phyloP scores from a whole-genome alignment of 1,140 invertebrate species.

The Cyrtorhinus lividipennis region DNA sequence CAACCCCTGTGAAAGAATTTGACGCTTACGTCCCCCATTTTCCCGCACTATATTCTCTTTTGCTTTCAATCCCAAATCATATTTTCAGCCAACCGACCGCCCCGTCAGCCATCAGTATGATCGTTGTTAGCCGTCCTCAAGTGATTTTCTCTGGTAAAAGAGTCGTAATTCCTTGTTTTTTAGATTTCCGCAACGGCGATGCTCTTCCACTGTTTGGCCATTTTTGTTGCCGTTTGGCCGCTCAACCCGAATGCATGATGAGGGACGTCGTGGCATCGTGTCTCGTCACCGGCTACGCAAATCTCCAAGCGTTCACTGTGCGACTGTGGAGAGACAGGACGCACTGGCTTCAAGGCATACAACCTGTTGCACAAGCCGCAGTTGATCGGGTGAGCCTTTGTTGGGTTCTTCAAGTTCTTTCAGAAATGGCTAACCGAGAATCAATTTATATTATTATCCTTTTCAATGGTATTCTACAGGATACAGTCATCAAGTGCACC shows the following conservation, averaged over 20 bases:
- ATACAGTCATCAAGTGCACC: slow-evolving; percentile 30
- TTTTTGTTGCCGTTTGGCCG: slow-evolving; percentile 55
- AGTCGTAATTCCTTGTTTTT: too few species aligned
- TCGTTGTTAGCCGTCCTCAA: too few species aligned
- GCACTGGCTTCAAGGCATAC: slow-evolving; percentile 24
- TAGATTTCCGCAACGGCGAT: slow-evolving; percentile 36
- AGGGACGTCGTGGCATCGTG: slow-evolving; percentile 37
- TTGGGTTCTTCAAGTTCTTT: neutral
- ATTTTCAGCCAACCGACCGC: too few species aligned
- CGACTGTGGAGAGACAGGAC: slow-evolving; percentile 33
- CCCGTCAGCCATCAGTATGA: too few species aligned
- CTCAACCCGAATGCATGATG: slow-evolving; percentile 45
- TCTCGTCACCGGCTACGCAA: slow-evolving; percentile 30
- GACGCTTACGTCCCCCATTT: too few species aligned
- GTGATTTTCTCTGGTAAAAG: too few species aligned
- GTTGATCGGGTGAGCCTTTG: neutral
- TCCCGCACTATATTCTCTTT: too few species aligned
- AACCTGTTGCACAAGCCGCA: neutral
- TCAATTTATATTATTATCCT: too few species aligned
- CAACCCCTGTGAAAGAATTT: too few species aligned
- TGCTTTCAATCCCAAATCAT: too few species aligned
- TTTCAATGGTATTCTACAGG: too few species aligned
- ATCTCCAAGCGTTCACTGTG: slow-evolving; percentile 23
- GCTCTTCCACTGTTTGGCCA: slow-evolving; percentile 54
- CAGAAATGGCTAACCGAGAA: too few species aligned